phyloP scores from a whole-genome alignment of 2,888 invertebrate genomes.

The Oscheius sp. region DNA sequence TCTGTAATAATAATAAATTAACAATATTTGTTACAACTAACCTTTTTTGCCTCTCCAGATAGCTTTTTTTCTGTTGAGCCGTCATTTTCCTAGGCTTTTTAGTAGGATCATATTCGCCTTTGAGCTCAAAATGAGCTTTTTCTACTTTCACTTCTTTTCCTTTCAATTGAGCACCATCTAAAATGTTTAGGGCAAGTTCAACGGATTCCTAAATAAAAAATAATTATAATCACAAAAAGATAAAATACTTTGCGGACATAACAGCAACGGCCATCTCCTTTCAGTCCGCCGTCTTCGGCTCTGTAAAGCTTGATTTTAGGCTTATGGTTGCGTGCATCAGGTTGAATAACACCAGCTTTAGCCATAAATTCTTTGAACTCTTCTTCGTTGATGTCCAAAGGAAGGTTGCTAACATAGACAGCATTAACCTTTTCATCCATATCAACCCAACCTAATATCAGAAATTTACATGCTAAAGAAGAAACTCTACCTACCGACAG shows the following conservation, averaged over 20 bases:
- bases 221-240: constrained; percentile 13
- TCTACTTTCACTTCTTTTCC: constrained; percentile 83
- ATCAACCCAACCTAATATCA: constrained; percentile 88
- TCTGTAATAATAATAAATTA: constrained; percentile 74
- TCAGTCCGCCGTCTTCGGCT: constrained; percentile 84
- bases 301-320: constrained; percentile 92
- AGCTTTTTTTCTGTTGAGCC: constrained; percentile 84
- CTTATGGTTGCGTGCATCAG: constrained; percentile 82
- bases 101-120: constrained; percentile 86
- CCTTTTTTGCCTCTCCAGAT: constrained; percentile 92
- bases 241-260: constrained; percentile 60
- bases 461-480: background rate
- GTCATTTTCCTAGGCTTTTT: constrained; percentile 87
- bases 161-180: constrained; percentile 84
- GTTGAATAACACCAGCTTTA: constrained; percentile 94
- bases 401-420: constrained; percentile 93
- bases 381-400: constrained; percentile 85
- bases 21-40: constrained; percentile 68
- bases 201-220: constrained; percentile 85
- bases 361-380: constrained; percentile 86
- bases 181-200: constrained; percentile 87
- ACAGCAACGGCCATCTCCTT: constrained; percentile 95
- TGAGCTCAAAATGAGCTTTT: constrained; percentile 91
- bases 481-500: constrained; percentile 19
- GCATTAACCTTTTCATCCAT: constrained; percentile 88